phyloP scores from a whole-genome alignment of 2,888 invertebrate species.

The Chorisops tibialis region DNA sequence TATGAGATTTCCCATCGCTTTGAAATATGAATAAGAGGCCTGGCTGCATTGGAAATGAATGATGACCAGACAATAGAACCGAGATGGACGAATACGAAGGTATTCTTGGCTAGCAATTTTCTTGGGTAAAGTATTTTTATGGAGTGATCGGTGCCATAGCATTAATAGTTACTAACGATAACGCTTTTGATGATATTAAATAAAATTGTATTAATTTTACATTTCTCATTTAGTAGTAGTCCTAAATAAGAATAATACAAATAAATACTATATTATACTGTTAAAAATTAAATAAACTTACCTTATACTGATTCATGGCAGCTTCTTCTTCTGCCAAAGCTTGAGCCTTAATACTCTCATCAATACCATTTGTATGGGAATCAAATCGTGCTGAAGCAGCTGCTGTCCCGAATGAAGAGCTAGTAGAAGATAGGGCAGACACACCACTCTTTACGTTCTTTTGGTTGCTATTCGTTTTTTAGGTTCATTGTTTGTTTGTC shows the following conservation, averaged over 20 bases:
- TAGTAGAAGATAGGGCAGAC: slow-evolving; percentile 82
- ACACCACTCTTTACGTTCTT: slow-evolving; percentile 87
- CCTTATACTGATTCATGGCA: slow-evolving; percentile 93
- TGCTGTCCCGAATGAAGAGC: slow-evolving; percentile 82
- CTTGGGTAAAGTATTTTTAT: too few species aligned
- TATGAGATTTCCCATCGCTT: too few species aligned
- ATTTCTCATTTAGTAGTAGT: not conserved
- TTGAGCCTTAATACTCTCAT: slow-evolving; percentile 80
- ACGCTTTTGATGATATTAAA: too few species aligned
- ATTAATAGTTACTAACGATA: too few species aligned
- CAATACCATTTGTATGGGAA: slow-evolving; percentile 69
- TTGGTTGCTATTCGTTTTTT: slow-evolving; percentile 66
- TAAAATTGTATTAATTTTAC: not conserved
- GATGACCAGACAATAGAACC: too few species aligned
- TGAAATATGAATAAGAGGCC: too few species aligned
- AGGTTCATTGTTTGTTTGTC: slow-evolving; percentile 34
- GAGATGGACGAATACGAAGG: too few species aligned
- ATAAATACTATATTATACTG: too few species aligned
- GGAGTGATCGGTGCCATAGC: too few species aligned
- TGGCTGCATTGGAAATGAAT: too few species aligned
- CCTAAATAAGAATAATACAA: too few species aligned
- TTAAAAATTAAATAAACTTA: slow-evolving; percentile 46
- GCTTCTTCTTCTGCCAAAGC: slow-evolving; percentile 95
- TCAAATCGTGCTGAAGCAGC: slow-evolving; percentile 72
- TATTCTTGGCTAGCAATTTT: too few species aligned